Conservation (phyloP, 2,797 vertebrate genomes). For the Poecilia wingei region DNA sequence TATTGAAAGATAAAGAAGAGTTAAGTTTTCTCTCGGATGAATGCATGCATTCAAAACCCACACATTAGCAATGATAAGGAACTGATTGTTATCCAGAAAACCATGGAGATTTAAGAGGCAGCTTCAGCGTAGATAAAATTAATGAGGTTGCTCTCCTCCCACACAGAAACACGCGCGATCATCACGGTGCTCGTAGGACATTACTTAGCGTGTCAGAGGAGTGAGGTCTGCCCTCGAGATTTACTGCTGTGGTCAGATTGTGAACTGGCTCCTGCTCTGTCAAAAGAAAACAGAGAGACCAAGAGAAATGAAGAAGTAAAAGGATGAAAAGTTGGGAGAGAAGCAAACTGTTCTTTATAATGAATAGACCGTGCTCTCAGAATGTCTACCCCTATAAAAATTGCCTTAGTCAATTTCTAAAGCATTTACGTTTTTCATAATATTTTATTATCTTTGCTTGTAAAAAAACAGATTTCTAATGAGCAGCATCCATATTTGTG, state of each 20-base stretch:
- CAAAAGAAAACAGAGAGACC: constrained; percentile 28
- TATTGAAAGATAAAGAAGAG: constrained; percentile 3
- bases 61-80: constrained; percentile 41
- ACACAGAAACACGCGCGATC: constrained; percentile 43
- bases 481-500: constrained; percentile 48
- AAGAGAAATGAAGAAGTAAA: constrained; percentile 21
- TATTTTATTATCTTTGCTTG: constrained; percentile 38
- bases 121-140: constrained; percentile 65
- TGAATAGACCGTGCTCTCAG: neutral
- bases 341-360: neutral
- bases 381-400: constrained; percentile 2
- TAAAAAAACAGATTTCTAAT: constrained; percentile 55
- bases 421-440: constrained; percentile 7
- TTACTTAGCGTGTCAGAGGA: constrained; percentile 60
- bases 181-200: constrained; percentile 59
- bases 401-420: constrained; percentile 1
- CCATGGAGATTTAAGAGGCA: constrained; percentile 62
- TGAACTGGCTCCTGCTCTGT: constrained; percentile 31
- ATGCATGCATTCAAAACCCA: constrained; percentile 36
- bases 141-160: constrained; percentile 54
- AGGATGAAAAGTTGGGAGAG: neutral
- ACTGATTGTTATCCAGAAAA: constrained; percentile 39
- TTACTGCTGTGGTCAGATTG: constrained; percentile 45
- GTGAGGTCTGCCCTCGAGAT: constrained; percentile 61
- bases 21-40: constrained; percentile 2